phyloP scores from a whole-genome alignment of 2,113 vertebrate species.

The Miniopterus natalensis region DNA sequence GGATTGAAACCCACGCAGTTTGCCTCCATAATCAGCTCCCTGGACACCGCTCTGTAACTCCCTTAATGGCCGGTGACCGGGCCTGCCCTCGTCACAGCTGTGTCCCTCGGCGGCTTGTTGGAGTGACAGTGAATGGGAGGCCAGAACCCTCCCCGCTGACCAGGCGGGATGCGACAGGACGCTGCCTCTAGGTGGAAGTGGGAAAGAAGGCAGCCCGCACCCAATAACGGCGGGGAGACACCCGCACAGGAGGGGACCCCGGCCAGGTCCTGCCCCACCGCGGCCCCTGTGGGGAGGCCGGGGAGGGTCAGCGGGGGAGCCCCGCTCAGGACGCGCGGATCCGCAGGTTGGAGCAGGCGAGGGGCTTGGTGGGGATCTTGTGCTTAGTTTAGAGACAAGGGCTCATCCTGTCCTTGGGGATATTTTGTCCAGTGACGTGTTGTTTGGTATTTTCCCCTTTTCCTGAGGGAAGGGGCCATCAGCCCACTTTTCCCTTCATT shows the following conservation, averaged over 20 bases:
- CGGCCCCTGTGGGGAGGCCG: neutral
- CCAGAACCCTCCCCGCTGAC: neutral
- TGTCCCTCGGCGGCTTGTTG: neutral
- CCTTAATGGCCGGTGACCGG: no score
- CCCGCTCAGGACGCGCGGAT: no score
- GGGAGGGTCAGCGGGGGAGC: no score
- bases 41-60: neutral
- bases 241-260: neutral
- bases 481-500: neutral
- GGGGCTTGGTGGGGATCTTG: neutral
- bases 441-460: neutral
- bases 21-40: neutral
- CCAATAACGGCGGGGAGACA: fast-evolving
- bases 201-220: neutral
- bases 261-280: neutral
- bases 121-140: neutral
- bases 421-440: neutral
- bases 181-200: neutral
- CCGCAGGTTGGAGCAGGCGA: neutral
- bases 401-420: neutral
- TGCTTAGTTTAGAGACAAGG: constrained; percentile 8
- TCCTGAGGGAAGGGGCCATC: neutral
- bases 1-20: neutral
- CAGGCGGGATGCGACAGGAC: neutral
- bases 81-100: neutral